phyloP scores from a whole-genome alignment of 2,888 invertebrate species.

The Crossocerus cetratus region DNA sequence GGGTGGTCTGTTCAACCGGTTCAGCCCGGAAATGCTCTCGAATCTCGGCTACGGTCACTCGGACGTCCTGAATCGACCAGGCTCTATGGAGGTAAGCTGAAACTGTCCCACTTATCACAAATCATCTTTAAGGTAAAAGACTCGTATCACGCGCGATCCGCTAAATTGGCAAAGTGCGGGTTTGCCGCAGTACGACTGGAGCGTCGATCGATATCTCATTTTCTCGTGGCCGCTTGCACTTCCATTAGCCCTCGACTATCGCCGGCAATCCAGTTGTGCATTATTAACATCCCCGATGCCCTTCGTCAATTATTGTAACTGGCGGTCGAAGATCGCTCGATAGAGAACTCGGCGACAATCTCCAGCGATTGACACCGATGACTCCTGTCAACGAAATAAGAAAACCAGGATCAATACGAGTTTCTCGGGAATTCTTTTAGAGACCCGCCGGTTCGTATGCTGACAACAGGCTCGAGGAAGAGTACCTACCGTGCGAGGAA shows the following conservation, averaged over 20 bases:
- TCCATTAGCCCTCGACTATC: constrained; percentile 9
- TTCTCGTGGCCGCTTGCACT: constrained; percentile 28
- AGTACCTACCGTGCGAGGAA: constrained; percentile 85
- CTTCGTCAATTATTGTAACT: no score
- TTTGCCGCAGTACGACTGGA: constrained; percentile 37
- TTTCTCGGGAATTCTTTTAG: no score
- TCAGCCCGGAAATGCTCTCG: constrained; percentile 90
- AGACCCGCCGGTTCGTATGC: no score
- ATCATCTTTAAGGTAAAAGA: neutral
- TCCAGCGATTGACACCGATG: no score
- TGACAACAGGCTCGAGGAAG: constrained; percentile 49
- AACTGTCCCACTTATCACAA: neutral
- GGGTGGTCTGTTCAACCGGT: constrained; percentile 91
- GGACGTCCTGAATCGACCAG: constrained; percentile 76
- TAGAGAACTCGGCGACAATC: no score
- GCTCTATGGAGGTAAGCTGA: constrained; percentile 78
- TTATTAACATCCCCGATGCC: no score
- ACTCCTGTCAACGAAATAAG: no score
- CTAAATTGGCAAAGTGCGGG: neutral
- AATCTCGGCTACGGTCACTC: constrained; percentile 87
- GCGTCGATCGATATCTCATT: constrained; percentile 51
- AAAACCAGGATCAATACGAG: no score
- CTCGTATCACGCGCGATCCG: neutral
- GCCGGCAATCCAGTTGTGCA: neutral
- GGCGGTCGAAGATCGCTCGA: no score